Conservation (phyloP, 2,888 invertebrate genomes). For the Drosophila tanythrix region DNA sequence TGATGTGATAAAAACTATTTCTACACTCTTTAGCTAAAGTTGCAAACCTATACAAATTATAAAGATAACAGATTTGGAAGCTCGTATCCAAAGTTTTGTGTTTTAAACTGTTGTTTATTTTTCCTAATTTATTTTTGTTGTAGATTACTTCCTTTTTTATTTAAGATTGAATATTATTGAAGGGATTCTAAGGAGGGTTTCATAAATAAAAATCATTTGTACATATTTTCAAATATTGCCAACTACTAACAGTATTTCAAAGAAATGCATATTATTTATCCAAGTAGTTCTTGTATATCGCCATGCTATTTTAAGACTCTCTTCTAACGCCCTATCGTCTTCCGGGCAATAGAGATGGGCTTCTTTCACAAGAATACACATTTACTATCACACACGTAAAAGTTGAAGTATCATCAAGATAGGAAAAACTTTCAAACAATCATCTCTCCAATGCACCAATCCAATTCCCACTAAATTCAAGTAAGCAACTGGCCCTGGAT, state of each 20-base stretch:
- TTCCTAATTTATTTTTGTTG: not conserved
- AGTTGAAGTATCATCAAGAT: conserved; percentile 7
- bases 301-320: conserved; percentile 3
- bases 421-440: conserved; percentile 3
- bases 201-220: not conserved
- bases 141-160: not conserved
- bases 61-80: not conserved
- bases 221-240: not conserved
- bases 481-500: conserved; percentile 4
- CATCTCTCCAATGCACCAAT: not conserved
- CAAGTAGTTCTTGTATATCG: not conserved
- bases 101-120: too few relatives aligned
- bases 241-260: not conserved
- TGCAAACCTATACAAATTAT: too few relatives aligned
- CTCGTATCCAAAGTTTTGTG: not conserved
- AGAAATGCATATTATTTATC: not conserved
- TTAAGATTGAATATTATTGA: not conserved
- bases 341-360: not conserved
- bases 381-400: not conserved
- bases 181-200: not conserved
- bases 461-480: conserved; percentile 17
- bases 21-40: not conserved
- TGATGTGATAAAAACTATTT: not conserved
- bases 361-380: not conserved
- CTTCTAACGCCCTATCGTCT: not conserved